These are phyloP conservation scores for Rhamnusium bicolor DNA, from an alignment of 2,888 invertebrate genomes.

Conservation along the genomic window DNA sequence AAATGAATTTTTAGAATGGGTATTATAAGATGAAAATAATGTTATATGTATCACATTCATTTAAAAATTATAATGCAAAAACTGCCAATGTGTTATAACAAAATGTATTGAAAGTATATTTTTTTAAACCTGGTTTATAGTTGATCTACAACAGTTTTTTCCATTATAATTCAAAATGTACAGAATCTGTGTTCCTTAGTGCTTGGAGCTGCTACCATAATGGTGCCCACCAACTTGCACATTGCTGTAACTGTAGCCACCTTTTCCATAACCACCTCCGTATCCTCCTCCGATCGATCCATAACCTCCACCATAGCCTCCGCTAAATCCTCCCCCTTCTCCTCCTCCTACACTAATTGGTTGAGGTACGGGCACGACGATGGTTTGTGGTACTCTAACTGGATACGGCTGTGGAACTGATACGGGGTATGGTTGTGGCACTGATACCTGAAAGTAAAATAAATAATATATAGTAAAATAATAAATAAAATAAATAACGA, in stretches of 20 bases:
- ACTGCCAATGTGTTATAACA: neutral
- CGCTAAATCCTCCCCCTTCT: conserved; percentile 34
- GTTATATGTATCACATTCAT: neutral
- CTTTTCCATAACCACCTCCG: conserved; percentile 52
- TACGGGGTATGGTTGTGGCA: conserved; percentile 60
- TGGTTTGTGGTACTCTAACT: conserved; percentile 60
- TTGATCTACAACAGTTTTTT: neutral
- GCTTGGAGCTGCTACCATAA: conserved; percentile 57
- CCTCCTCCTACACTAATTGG: conserved; percentile 49
- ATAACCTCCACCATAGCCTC: conserved; percentile 58
- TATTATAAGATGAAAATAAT: too few species aligned
- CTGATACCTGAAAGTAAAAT: conserved; percentile 45
- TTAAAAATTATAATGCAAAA: neutral
- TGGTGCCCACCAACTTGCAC: conserved; percentile 60
- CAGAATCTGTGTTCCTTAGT: conserved; percentile 33
- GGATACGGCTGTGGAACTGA: conserved; percentile 57
- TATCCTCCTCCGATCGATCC: conserved; percentile 18
- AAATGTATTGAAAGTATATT: too few species aligned
- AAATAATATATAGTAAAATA: too few species aligned
- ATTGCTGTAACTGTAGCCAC: conserved; percentile 62
- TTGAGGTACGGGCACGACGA: conserved; percentile 57
- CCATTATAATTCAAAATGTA: neutral
- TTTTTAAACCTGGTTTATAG: too few species aligned
- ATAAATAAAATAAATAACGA: too few species aligned
- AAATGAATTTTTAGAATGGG: neutral